These are phyloP conservation scores for Trematocara zebra DNA, from an alignment of 2,113 vertebrate genomes.

Conservation along the genomic window DNA sequence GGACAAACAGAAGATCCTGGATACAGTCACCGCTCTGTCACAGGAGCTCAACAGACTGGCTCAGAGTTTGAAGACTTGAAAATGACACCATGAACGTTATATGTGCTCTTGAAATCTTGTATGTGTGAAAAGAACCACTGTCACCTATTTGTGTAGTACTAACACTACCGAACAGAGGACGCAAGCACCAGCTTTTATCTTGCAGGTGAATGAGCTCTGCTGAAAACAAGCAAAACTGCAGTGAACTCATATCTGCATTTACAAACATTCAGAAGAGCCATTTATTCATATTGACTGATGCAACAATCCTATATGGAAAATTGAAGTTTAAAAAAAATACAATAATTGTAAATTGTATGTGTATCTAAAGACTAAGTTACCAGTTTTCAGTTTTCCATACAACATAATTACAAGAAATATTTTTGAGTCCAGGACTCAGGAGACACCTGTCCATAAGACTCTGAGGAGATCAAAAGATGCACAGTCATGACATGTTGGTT, in stretches of 20 bases:
- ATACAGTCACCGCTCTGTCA: slow-evolving; percentile 80
- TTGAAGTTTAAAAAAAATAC: not conserved
- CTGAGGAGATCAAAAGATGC: not conserved
- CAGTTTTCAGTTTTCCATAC: not conserved
- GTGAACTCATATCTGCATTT: not conserved
- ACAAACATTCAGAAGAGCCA: not conserved
- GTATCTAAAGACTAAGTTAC: not conserved
- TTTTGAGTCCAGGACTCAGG: not conserved
- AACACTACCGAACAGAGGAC: not conserved
- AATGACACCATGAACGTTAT: not conserved
- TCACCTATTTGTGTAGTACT: not conserved
- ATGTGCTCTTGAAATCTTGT: not conserved
- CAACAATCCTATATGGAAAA: not conserved
- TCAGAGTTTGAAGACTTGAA: slow-evolving; percentile 61
- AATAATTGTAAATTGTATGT: not conserved
- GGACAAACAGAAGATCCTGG: slow-evolving; percentile 75
- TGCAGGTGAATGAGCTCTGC: not conserved
- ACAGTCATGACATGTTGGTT: not conserved
- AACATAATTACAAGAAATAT: not conserved
- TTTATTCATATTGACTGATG: not conserved
- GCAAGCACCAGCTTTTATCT: not conserved
- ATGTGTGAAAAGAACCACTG: not conserved
- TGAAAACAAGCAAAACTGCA: not conserved
- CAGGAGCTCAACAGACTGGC: slow-evolving; percentile 83
- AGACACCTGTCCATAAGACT: not conserved